Evolutionary conservation across 1,140 invertebrate genomes (phyloP), one percentile per base, ranked within the genome.

Genomic region (Vanessa tameamea): DNA sequence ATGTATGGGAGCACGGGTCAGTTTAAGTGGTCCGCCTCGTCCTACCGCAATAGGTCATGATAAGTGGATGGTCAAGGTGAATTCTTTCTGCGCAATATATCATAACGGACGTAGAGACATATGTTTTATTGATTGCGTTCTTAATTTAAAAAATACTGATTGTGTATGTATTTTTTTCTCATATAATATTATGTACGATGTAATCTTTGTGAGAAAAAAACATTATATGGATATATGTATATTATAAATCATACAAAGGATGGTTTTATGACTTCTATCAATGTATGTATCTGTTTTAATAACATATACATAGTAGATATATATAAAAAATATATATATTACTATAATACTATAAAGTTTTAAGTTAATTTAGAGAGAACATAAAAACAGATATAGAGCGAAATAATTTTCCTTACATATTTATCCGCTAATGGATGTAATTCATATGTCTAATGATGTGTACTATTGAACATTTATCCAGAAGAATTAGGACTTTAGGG

Each of bases 31-130:
- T 57, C 11, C 64, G 69, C 69, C 69, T 64, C 57, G 84, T 82
- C 81, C 84, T 86, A 86, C 84, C 84, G 59, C 84, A 86, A 86
- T 79, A 82, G 72, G 78, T 80, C 78, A 80, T 57, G 68, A 74
- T 70, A 78, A 78, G 65, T 72, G 69, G 67, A 51, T 51, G 71
- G 73, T 61, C 78, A 85, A 83, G 83, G 82, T 83, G 82, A 83
- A 79, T 55, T 47, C 70, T 68, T 64, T 75, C 75, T 78, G 65
- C 63, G 61, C 77, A 76, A 75, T 73, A 78, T 72, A 68, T 68
- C 47, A 69, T 69, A 63, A 64, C 43, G 53, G 53, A 61, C 57
- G 51, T 47, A 69, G 51, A 55, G 63, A 69, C 37, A 47, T 63
- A 69, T 26, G 47, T 50, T 57, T 68, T 68, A 59, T 69, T 47